Conservation (phyloP, 30 jellyfish, hydroid and myxozoan genomes). For the Morbakka virulenta region DNA sequence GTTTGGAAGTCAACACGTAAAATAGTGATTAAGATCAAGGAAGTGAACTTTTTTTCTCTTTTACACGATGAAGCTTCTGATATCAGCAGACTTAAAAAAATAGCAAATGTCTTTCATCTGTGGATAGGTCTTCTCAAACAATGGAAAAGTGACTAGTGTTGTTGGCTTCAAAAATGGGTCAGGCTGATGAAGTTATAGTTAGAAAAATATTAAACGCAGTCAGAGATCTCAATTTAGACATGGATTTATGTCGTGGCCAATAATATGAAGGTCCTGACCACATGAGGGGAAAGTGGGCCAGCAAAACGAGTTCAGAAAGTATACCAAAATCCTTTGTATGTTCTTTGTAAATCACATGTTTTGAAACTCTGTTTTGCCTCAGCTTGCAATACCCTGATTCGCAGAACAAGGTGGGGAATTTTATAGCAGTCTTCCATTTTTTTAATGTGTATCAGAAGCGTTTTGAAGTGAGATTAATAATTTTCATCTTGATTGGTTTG, state of each 20-base stretch:
- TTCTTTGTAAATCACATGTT: too few species aligned
- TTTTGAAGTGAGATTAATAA: too few species aligned
- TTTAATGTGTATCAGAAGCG: too few species aligned
- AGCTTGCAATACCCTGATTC: too few species aligned
- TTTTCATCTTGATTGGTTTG: too few species aligned
- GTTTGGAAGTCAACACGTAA: too few species aligned
- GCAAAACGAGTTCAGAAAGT: background rate
- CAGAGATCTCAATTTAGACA: background rate
- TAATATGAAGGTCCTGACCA: conserved; percentile 55
- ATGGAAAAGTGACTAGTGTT: background rate
- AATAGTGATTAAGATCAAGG: too few species aligned
- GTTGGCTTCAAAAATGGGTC: background rate
- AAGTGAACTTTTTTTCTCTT: too few species aligned
- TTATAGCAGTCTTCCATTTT: too few species aligned
- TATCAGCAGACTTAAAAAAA: background rate
- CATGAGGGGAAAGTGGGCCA: conserved; percentile 39
- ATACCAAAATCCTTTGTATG: background rate
- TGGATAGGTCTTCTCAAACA: background rate
- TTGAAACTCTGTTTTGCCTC: too few species aligned
- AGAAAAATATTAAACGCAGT: background rate
- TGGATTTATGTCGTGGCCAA: conserved; percentile 33
- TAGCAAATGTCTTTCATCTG: background rate
- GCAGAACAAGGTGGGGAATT: too few species aligned
- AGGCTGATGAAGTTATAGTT: background rate
- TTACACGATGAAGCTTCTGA: background rate